A percentile compares a stretch with the other conserved stretches of the same genome.
Evolutionary conservation across 2,888 invertebrate genomes (phyloP).

Genomic region (Cacoxenus indagator): DNA sequence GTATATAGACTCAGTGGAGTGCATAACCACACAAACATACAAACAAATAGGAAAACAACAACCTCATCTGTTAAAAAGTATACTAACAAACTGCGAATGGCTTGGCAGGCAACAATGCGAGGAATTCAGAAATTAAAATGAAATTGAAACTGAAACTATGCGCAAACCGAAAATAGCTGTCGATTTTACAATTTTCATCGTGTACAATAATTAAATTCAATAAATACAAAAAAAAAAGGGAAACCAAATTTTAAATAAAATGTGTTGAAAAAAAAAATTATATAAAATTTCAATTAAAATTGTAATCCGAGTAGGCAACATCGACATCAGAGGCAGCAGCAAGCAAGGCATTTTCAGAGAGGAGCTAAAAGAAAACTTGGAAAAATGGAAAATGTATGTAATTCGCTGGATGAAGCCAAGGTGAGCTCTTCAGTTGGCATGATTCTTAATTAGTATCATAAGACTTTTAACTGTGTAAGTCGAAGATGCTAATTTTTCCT

Average conservation of each 20-base stretch:
- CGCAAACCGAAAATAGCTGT: not conserved
- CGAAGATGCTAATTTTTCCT: not conserved
- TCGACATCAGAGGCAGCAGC: not conserved
- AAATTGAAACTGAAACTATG: not conserved
- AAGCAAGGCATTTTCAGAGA: too few species aligned
- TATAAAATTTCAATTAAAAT: not conserved
- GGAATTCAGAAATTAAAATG: not conserved
- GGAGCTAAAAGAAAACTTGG: too few species aligned
- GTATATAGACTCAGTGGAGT: not conserved
- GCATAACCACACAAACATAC: not conserved
- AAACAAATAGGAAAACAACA: not conserved
- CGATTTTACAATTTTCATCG: not conserved
- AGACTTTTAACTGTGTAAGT: slow-evolving; percentile 11
- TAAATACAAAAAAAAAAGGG: not conserved
- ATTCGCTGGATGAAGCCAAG: too few species aligned
- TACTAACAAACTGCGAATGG: not conserved
- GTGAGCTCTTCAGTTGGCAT: too few species aligned
- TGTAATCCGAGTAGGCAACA: not conserved
- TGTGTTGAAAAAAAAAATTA: not conserved
- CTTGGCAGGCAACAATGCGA: not conserved
- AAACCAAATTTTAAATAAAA: not conserved
- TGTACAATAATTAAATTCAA: not conserved
- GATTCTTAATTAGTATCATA: slow-evolving; percentile 16
- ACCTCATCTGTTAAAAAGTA: not conserved
- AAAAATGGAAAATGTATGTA: too few species aligned